Base-by-base conservation (phyloP, 2,113 vertebrate genomes). In the Melospiza melodia region DNA sequence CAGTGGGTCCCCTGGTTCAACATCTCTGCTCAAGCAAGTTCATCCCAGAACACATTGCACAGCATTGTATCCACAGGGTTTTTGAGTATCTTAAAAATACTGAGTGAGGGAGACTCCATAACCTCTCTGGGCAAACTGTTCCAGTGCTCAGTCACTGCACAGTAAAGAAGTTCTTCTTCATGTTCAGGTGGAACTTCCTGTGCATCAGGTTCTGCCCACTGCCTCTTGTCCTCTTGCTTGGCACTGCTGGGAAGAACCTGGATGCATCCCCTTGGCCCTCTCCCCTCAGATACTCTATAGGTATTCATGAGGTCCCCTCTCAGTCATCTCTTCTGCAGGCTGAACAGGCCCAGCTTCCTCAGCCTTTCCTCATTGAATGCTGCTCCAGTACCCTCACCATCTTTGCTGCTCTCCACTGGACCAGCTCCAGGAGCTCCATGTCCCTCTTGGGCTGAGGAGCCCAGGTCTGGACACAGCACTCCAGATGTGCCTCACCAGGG, bases 141-240 rank as follows among this genome's bases (percentile, higher is more conserved):
- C 4, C 23, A 22, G 27, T 12, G 54, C 37, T 4, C 0, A 0
- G 19, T 24, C 28, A 62, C 39, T 46, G n/a, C 48, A 71, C 65
- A n/a, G 16, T 25, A 44, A 35, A 54, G 28, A 18, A 28, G 5
- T n/a, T 78, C 39, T 62, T 69, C 33, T 8, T 39, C 12, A 11
- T 21, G 8, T 63, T 71, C 41, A 41, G 8, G 30, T 30, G 24
- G n/a, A 62, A 41, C 8, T 41, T 48, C 12, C 59, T 30, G 39
- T 14, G 24, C 66, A n/a, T 25, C 43, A 35, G 30, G 10, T 21
- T 72, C 58, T 72, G 49, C 30, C 49, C 41, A 16, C 0, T 55
- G n/a, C 30, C 41, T 65, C 49, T 43, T 55, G 30, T 25, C 35
- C 21, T 49, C 3, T 3, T 57, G 24, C 25, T 49, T 11, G 5